Conservation (phyloP, 2,888 invertebrate species). For the Clostera curtula region DNA sequence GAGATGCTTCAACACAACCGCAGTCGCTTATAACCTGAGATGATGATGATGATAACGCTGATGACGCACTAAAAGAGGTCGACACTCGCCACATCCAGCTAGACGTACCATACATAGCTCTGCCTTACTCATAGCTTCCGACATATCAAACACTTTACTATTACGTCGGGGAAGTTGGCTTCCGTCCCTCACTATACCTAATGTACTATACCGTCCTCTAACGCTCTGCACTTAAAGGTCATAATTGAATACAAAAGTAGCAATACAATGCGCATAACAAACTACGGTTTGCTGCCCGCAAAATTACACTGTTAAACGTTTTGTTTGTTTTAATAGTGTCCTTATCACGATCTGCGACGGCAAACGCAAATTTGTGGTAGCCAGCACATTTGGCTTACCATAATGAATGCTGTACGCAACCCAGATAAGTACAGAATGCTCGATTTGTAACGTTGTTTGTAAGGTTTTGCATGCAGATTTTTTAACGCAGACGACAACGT, state of each 20-base stretch:
- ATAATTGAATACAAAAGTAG: constrained; percentile 30
- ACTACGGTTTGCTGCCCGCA: constrained; percentile 15
- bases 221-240: constrained; percentile 25
- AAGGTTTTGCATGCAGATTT: too few species aligned
- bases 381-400: constrained; percentile 21
- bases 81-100: constrained; percentile 22
- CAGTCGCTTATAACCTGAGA: too few species aligned
- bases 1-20: too few species aligned
- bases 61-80: constrained; percentile 19
- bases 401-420: too few species aligned
- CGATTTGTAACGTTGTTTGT: too few species aligned
- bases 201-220: constrained; percentile 16
- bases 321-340: constrained; percentile 5
- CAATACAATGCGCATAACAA: constrained; percentile 14
- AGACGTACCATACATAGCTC: constrained; percentile 23
- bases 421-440: too few species aligned
- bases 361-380: constrained; percentile 21
- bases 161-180: constrained; percentile 40
- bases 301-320: constrained; percentile 11
- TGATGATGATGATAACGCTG: too few species aligned
- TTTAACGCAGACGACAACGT: too few species aligned
- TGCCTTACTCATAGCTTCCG: constrained; percentile 40
- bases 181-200: constrained; percentile 25
- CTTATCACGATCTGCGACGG: constrained; percentile 13
- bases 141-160: constrained; percentile 37